Conservation (phyloP, 2,888 invertebrate species). For the Nephrotoma guestfalica region DNA sequence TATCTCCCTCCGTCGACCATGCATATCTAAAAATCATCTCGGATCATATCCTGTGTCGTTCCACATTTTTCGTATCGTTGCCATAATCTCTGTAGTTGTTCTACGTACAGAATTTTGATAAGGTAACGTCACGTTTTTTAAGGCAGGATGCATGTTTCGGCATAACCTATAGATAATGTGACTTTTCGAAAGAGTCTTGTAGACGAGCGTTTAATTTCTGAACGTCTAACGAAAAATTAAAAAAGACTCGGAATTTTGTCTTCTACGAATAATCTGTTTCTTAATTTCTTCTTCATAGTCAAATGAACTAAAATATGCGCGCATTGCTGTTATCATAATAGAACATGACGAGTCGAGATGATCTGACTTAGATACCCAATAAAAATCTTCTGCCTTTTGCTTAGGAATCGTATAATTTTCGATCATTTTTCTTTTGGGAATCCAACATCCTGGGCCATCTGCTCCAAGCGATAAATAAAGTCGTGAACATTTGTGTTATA, state of each 20-base stretch:
- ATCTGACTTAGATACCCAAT: background rate
- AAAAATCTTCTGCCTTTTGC: no score
- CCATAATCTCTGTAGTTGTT: background rate
- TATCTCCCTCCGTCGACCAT: background rate
- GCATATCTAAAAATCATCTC: background rate
- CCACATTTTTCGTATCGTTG: background rate
- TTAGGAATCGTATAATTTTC: no score
- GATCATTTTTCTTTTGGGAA: no score
- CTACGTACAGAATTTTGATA: background rate
- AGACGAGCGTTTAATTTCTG: background rate
- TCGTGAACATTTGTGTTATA: no score
- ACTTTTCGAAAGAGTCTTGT: background rate
- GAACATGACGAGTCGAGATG: background rate
- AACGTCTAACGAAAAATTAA: background rate
- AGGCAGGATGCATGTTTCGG: background rate
- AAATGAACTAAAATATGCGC: background rate
- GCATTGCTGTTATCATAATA: background rate
- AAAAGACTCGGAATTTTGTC: background rate
- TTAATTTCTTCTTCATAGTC: background rate
- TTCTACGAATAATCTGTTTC: background rate
- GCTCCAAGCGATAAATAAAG: no score
- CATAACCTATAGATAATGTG: background rate
- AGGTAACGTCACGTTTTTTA: background rate
- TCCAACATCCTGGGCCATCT: no score
- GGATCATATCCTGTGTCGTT: background rate